A percentile compares a stretch with the other conserved stretches of the same genome.
Conservation (phyloP, 2,113 vertebrate species). For the Pangasianodon gigas region DNA sequence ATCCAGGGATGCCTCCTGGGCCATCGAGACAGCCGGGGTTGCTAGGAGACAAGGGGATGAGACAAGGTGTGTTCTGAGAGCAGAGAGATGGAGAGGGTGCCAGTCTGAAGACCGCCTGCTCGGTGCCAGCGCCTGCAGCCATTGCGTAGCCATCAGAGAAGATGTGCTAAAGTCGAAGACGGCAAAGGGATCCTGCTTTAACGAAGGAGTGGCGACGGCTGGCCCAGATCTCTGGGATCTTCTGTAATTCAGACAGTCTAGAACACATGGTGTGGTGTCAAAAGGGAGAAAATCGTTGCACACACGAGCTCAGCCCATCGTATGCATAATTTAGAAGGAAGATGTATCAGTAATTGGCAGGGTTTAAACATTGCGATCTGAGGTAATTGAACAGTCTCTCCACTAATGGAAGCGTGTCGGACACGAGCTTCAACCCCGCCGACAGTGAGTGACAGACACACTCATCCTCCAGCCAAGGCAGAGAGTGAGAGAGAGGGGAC, state of each 20-base stretch:
- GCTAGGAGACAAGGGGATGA: constrained; percentile 71
- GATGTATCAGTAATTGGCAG: constrained; percentile 79
- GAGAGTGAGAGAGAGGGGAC: constrained; percentile 39
- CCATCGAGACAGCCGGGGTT: constrained; percentile 68
- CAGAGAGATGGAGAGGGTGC: constrained; percentile 50
- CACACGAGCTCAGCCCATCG: constrained; percentile 68
- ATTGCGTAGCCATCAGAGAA: constrained; percentile 40
- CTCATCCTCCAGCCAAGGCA: constrained; percentile 31
- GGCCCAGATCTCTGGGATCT: constrained; percentile 12
- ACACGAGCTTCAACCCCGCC: constrained; percentile 71
- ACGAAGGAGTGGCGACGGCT: constrained; percentile 11
- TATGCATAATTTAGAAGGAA: constrained; percentile 77
- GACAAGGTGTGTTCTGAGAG: constrained; percentile 61
- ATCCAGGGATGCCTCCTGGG: constrained; percentile 59
- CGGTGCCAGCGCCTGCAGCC: constrained; percentile 50
- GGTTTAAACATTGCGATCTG: constrained; percentile 78
- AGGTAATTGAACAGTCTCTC: constrained; percentile 79
- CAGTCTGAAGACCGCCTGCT: constrained; percentile 45
- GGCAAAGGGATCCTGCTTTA: constrained; percentile 5
- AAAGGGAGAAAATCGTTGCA: constrained; percentile 69
- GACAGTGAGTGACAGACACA: constrained; percentile 64
- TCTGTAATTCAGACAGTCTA: constrained; percentile 16
- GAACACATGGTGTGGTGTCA: constrained; percentile 65
- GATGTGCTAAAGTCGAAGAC: constrained; percentile 7
- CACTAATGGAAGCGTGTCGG: constrained; percentile 80